Base-by-base conservation (phyloP, 2,113 vertebrate species). In the Synchiropus splendidus region DNA sequence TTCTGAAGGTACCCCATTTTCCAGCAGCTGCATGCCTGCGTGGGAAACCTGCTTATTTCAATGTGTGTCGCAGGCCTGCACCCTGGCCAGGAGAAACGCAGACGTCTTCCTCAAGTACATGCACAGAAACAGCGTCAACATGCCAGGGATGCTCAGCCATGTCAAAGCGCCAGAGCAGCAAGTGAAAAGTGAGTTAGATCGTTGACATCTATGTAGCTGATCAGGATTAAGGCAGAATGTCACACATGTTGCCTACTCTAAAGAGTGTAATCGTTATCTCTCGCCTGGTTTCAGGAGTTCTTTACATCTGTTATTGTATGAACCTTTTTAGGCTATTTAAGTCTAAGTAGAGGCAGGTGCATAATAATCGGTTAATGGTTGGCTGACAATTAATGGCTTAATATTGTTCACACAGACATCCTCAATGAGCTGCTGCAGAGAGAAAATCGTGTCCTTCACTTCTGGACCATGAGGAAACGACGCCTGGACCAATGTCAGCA, bases 21-120 rank as follows among this genome's bases (percentile, higher is more conserved):
- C 36, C 2, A 52, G 98, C 93, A 93, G 93, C 2, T 98, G 95
- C 68, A 99, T 93, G 0, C 76, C 98, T 49, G 95, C 95, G 35
- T 81, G 94, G 36, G 86, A 94, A 48, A 0, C 21, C 21, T 27
- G 21, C 21, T 27, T 4, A 27, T 8, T 27, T 27, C 8, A 5
- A 27, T 27, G 4, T 27, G 21, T 27, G 21, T 27, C 8, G 21
- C 54, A 99, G 95, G 94, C 94, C 2, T 99, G 95, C 69, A 99
- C 94, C 0, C 77, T 99, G 50, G 95, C 95, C 37, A 82, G 95
- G 36, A 86, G 95, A 48, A 99, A 99, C 6, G 95, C 95, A 0
- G 95, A 98, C 6, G 95, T 99, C 60, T 99, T 99, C 82, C 83
- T 99, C 47, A 99, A 99, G 59, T 98, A 98, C 79, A 84, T 99